Conservation (phyloP, 2,113 vertebrate genomes). For the Pholis gunnellus region DNA sequence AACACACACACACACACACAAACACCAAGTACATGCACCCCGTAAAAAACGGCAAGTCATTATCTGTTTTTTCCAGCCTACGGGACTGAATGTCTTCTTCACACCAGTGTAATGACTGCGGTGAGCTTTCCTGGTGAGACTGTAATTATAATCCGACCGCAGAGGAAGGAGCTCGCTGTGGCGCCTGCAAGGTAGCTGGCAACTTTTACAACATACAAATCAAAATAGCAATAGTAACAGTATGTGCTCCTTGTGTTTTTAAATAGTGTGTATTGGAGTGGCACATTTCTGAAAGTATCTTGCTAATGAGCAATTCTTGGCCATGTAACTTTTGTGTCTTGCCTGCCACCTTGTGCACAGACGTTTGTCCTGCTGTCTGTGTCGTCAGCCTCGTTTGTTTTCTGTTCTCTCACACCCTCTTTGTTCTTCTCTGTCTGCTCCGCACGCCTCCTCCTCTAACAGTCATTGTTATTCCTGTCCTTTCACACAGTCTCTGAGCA, state of each 20-base stretch:
- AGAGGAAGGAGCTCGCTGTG: not conserved
- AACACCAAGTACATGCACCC: not conserved
- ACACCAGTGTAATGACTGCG: slow-evolving; percentile 38
- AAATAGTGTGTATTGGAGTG: slow-evolving; percentile 9
- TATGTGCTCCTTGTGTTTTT: not conserved
- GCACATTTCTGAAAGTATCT: not conserved
- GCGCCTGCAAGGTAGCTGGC: slow-evolving; percentile 22
- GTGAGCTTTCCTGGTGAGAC: slow-evolving; percentile 20
- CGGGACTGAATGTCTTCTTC: slow-evolving; percentile 40
- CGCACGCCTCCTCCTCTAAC: slow-evolving; percentile 24
- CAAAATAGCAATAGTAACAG: not conserved
- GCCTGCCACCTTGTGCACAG: slow-evolving; percentile 75
- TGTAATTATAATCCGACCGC: slow-evolving; percentile 48
- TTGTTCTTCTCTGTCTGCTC: slow-evolving; percentile 9
- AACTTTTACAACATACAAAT: slow-evolving; percentile 5
- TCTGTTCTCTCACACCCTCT: slow-evolving; percentile 10
- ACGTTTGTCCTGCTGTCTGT: slow-evolving; percentile 37
- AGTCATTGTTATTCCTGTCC: slow-evolving; percentile 52
- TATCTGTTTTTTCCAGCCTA: slow-evolving; percentile 24
- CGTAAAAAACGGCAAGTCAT: slow-evolving; percentile 7
- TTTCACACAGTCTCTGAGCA: slow-evolving; percentile 44
- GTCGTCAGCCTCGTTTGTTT: slow-evolving; percentile 17
- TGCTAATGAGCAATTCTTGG: not conserved
- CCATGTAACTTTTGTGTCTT: slow-evolving; percentile 43
- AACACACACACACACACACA: not conserved